Percentiles rank a stretch among this genome's conserved stretches.
Conservation (phyloP, 2,888 invertebrate species). For the Eristalinus sepulchralis region DNA sequence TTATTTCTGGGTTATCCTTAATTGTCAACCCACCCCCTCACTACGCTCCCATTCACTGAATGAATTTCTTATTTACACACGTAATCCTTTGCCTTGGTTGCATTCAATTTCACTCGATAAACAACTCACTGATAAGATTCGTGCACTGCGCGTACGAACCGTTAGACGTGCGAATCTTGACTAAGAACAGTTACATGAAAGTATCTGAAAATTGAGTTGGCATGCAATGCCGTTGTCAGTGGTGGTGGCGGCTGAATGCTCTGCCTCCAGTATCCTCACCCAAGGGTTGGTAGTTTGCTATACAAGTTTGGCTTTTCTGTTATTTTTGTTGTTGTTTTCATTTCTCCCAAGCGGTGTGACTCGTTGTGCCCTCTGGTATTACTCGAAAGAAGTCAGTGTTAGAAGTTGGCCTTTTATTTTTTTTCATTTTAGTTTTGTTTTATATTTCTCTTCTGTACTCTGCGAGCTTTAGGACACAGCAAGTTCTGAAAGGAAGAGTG, state of each 20-base stretch:
- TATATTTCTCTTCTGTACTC: background rate
- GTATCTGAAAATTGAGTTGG: constrained; percentile 59
- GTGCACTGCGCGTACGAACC: constrained; percentile 75
- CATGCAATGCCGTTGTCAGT: constrained; percentile 25
- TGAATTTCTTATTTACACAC: background rate
- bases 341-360: constrained; percentile 34
- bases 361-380: constrained; percentile 70
- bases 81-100: background rate
- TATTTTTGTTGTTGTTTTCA: background rate
- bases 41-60: background rate
- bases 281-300: constrained; percentile 43
- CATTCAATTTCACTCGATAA: background rate
- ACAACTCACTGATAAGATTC: background rate
- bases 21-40: background rate
- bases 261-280: constrained; percentile 47
- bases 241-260: background rate
- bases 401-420: background rate
- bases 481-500: background rate
- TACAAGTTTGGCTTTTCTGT: constrained; percentile 10
- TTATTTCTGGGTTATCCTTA: constrained; percentile 1
- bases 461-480: background rate
- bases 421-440: constrained; percentile 17
- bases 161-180: constrained; percentile 76
- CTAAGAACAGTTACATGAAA: constrained; percentile 76
- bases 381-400: constrained; percentile 48